These are phyloP conservation scores for Neocrepidodera transversa DNA, from an alignment of 2,888 invertebrate genomes.

Conservation along the genomic window DNA sequence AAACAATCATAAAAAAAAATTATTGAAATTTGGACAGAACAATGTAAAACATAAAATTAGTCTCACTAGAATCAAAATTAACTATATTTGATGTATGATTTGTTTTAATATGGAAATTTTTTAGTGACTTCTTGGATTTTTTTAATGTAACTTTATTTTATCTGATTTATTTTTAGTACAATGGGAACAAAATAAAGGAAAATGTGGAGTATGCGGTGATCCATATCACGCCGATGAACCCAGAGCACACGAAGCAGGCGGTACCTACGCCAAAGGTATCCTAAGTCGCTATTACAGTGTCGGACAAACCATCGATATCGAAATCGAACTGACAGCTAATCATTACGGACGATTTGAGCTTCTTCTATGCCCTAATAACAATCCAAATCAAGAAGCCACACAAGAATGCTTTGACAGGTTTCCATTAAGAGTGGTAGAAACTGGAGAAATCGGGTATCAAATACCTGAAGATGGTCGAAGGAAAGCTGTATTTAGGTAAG, in stretches of 20 bases:
- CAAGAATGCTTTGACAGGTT: slow-evolving; percentile 86
- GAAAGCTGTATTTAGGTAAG: slow-evolving; percentile 64
- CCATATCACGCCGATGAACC: slow-evolving; percentile 75
- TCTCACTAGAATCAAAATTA: no score
- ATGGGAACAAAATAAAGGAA: slow-evolving; percentile 85
- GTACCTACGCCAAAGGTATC: slow-evolving; percentile 85
- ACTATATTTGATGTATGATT: no score
- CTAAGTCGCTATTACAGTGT: slow-evolving; percentile 81
- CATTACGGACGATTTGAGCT: slow-evolving; percentile 88
- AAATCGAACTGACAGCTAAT: slow-evolving; percentile 88
- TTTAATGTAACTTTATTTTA: neutral
- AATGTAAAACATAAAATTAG: no score
- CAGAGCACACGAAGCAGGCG: slow-evolving; percentile 89
- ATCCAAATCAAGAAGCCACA: slow-evolving; percentile 76
- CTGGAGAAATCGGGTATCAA: slow-evolving; percentile 56
- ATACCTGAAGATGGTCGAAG: slow-evolving; percentile 57
- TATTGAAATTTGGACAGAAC: no score
- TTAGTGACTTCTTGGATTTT: no score
- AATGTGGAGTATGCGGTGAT: slow-evolving; percentile 92
- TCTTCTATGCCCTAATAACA: slow-evolving; percentile 85
- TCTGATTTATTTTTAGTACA: slow-evolving; percentile 68
- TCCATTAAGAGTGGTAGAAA: slow-evolving; percentile 77
- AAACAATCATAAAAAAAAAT: no score
- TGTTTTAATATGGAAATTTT: no score
- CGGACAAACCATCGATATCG: slow-evolving; percentile 87